Conservation (phyloP, 2,888 invertebrate species). For the Phyllotreta cruciferae region DNA sequence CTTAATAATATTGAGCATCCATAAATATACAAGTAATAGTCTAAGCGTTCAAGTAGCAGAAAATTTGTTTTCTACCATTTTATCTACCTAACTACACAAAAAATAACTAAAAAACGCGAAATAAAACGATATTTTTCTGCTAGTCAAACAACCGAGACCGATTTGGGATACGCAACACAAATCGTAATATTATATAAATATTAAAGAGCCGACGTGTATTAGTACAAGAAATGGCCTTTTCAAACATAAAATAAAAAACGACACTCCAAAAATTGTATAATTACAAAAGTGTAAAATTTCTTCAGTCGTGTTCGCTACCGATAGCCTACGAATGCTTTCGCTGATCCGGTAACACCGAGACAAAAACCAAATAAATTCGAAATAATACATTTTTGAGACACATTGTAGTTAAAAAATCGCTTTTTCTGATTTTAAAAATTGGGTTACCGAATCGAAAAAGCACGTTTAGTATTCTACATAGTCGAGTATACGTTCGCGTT, state of each 20-base stretch:
- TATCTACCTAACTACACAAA: slow-evolving; percentile 37
- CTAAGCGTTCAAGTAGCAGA: slow-evolving; percentile 64
- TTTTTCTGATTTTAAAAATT: neutral
- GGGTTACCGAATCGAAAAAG: slow-evolving; percentile 1
- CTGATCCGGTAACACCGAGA: neutral
- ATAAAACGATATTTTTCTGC: slow-evolving; percentile 54
- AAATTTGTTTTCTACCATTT: slow-evolving; percentile 44
- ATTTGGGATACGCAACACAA: slow-evolving; percentile 59
- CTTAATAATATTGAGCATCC: slow-evolving; percentile 61
- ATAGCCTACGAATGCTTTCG: neutral
- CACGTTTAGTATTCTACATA: slow-evolving; percentile 35
- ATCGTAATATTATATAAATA: slow-evolving; percentile 48
- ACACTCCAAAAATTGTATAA: slow-evolving; percentile 55
- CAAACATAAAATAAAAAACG: slow-evolving; percentile 45
- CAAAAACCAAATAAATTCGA: neutral
- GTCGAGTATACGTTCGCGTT: slow-evolving; percentile 49
- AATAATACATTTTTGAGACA: slow-evolving; percentile 30
- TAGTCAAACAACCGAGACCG: slow-evolving; percentile 61
- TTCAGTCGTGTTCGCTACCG: slow-evolving; percentile 54
- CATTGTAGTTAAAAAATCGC: neutral
- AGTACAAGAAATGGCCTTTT: slow-evolving; percentile 55
- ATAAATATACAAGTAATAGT: slow-evolving; percentile 59
- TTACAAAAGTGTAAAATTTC: slow-evolving; percentile 57
- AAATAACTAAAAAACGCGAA: slow-evolving; percentile 39
- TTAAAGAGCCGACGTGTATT: slow-evolving; percentile 45